Evolutionary conservation across 2,797 vertebrate genomes (phyloP).

Genomic region (Gallinago stenura): DNA sequence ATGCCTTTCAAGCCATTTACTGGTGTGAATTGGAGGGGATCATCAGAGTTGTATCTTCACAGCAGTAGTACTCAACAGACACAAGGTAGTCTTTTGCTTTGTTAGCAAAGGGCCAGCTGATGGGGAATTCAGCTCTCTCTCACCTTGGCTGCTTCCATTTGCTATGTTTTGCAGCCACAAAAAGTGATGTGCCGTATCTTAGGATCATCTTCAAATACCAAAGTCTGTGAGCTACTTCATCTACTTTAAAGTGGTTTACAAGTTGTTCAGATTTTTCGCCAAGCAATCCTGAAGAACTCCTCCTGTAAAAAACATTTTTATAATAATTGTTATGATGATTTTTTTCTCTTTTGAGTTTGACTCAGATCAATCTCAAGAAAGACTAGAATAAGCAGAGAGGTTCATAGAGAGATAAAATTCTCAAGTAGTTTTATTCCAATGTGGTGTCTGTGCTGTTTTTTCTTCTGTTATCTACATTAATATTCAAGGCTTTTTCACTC

Average conservation of each 20-base stretch:
- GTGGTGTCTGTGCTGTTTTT: neutral
- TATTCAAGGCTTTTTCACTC: neutral
- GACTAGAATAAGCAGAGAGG: neutral
- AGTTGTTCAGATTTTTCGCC: neutral
- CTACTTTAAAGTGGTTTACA: neutral
- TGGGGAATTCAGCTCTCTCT: neutral
- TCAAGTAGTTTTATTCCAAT: neutral
- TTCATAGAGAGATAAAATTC: neutral
- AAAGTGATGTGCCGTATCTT: neutral
- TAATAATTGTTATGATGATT: neutral
- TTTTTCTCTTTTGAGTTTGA: neutral
- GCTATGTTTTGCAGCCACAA: neutral
- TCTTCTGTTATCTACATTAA: neutral
- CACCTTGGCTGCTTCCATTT: neutral
- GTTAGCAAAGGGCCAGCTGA: neutral
- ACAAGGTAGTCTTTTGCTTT: neutral
- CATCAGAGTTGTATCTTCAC: neutral
- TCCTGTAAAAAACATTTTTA: neutral
- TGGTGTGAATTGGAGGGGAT: neutral
- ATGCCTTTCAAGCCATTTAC: neutral
- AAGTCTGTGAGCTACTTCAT: neutral
- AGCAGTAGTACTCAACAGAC: neutral
- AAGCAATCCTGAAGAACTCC: neutral
- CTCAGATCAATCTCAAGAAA: neutral
- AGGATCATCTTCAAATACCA: neutral